Percentiles rank a stretch among this genome's conserved stretches.
These are phyloP conservation scores for Drosophila incognita DNA, from an alignment of 2,888 invertebrate species.

Conservation along the genomic window DNA sequence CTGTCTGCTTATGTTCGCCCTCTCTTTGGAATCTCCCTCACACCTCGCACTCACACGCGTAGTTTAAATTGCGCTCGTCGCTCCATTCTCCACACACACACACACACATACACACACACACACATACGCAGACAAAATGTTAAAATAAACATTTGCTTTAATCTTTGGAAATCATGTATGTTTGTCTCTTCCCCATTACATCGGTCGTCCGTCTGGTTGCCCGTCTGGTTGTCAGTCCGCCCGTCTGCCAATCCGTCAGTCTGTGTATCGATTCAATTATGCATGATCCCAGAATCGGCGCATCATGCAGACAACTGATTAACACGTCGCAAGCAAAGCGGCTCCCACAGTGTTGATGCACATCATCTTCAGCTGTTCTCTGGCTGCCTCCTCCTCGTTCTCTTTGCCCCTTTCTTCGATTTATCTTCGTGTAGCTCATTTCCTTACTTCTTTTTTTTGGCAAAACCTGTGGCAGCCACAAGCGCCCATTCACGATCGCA, in stretches of 20 bases:
- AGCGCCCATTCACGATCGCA: constrained; percentile 41
- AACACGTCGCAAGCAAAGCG: constrained; percentile 53
- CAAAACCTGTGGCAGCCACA: constrained; percentile 50
- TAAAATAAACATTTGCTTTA: constrained; percentile 58
- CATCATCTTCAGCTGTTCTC: constrained; percentile 15
- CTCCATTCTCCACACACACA: constrained; percentile 49
- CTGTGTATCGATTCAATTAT: constrained; percentile 72
- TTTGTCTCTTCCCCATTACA: not conserved
- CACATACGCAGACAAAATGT: constrained; percentile 27
- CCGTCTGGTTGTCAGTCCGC: not conserved
- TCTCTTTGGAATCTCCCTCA: constrained; percentile 8
- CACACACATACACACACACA: not conserved
- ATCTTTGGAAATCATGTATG: constrained; percentile 30
- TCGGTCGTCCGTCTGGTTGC: not conserved
- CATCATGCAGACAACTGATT: constrained; percentile 74
- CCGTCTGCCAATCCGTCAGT: constrained; percentile 8
- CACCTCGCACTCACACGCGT: constrained; percentile 72
- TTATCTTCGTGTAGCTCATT: not conserved
- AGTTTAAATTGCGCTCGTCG: constrained; percentile 73
- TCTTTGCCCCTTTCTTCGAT: not conserved
- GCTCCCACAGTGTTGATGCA: constrained; percentile 58
- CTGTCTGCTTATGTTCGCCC: not conserved
- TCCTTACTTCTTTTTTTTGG: constrained; percentile 32
- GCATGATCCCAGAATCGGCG: constrained; percentile 51
- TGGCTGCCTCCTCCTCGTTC: not conserved